phyloP scores from a whole-genome alignment of 2,113 vertebrate species.

The Halichoerus grypus region DNA sequence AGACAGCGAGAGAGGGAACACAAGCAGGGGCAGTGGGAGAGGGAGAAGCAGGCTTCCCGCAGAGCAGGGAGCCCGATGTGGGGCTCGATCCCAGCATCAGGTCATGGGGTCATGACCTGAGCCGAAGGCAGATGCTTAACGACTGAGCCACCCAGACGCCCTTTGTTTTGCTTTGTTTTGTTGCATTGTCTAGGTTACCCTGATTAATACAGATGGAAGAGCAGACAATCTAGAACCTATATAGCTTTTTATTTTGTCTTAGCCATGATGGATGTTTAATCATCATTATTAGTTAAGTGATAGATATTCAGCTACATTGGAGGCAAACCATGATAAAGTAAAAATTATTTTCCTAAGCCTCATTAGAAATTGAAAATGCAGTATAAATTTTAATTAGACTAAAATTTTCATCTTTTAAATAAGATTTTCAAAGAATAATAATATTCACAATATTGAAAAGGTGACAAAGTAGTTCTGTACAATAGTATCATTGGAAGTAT shows the following conservation, averaged over 20 bases:
- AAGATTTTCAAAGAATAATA: constrained; percentile 38
- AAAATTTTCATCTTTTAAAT: constrained; percentile 56
- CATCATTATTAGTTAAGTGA: neutral
- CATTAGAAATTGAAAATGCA: neutral
- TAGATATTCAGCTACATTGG: neutral
- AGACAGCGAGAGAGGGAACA: too few relatives aligned
- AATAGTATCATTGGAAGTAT: neutral
- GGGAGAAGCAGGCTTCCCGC: too few relatives aligned
- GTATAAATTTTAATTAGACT: constrained; percentile 17
- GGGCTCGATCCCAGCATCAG: too few relatives aligned
- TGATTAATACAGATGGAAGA: neutral
- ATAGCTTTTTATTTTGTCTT: constrained; percentile 10
- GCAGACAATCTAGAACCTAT: neutral
- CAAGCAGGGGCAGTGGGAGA: too few relatives aligned
- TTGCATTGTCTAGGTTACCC: neutral
- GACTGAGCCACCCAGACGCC: too few relatives aligned
- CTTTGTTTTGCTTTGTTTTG: neutral
- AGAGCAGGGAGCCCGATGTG: too few relatives aligned
- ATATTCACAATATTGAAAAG: neutral
- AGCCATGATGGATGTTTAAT: neutral
- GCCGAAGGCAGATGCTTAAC: too few relatives aligned
- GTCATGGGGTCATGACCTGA: too few relatives aligned
- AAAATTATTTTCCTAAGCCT: constrained; percentile 61
- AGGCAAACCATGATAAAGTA: neutral
- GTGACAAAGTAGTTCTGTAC: neutral